Evolutionary conservation across 2,888 invertebrate species (phyloP), one percentile per base, ranked within the genome.

Genomic region (Cactoblastis cactorum): DNA sequence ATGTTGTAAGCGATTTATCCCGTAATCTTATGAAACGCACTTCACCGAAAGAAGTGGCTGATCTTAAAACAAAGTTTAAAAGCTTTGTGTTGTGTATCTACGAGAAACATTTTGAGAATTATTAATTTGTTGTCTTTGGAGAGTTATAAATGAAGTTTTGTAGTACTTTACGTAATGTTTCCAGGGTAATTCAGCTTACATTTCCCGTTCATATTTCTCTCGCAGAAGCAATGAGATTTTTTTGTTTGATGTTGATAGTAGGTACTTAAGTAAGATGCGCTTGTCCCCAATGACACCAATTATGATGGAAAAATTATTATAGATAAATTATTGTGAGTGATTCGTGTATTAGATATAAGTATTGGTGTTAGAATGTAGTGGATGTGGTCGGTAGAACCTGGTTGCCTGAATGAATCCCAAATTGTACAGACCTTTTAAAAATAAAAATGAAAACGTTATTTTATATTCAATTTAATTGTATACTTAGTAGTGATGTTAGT

Each of bases 321-420:
- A 73, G 67, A 64, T 67, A 75, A 61, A 64, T 63, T 66, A 61
- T 58, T 57, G 63, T 63, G 62, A 59, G 61, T 61, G 52, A 66
- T 65, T 71, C 65, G 59, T 76, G 68, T 69, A 60, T 63, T 80
- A 80, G 68, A 52, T 15, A 47, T 83, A 73, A 69, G 67, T 61
- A 60, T 85, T 61, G 83, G 71, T 88, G 88, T 88, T 88, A 85
- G 86, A 62, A 61, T 63, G 69, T 86, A 88, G 86, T 76, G 59
- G 69, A 74, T 70, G 77, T 83, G 88, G 85, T 87, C 86, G 85
- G 84, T 86, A 85, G 83, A 66, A 64, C 67, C 67, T 69, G 62
- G 58, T 62, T 64, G 66, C 66, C 64, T 63, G 47, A 52, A 53
- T 43, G 49, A 47, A 50, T 52, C 43, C 45, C 47, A 34, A 35